Percentiles rank a stretch among this genome's conserved stretches.
These are phyloP conservation scores for Carettochelys insculpta DNA, from an alignment of 2,113 vertebrate species.

Conservation along the genomic window DNA sequence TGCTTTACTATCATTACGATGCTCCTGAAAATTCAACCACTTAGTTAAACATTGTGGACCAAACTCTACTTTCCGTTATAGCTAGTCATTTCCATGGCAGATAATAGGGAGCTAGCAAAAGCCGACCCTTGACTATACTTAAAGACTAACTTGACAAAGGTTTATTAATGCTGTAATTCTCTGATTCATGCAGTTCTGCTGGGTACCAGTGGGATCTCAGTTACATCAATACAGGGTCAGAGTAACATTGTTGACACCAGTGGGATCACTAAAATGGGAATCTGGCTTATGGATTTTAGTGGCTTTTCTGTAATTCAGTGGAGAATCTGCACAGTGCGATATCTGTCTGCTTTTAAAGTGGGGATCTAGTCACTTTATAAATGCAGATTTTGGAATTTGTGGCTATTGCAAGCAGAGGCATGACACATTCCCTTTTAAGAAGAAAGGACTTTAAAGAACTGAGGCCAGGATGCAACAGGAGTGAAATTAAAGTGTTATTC, in stretches of 20 bases:
- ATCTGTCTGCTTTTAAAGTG: not conserved
- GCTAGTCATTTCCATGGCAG: not conserved
- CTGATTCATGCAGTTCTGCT: not conserved
- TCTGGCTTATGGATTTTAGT: not conserved
- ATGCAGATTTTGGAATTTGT: not conserved
- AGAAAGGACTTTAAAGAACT: not conserved
- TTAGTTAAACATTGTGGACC: not conserved
- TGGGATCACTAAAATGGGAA: not conserved
- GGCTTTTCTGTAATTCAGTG: not conserved
- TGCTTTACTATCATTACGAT: not conserved
- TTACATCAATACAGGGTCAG: not conserved
- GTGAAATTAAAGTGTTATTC: conserved; percentile 10
- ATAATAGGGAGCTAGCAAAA: not conserved
- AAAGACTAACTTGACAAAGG: not conserved
- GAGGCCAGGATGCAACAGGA: too few relatives aligned
- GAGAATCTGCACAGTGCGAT: not conserved
- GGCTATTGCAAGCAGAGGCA: not conserved
- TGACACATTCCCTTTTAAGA: not conserved
- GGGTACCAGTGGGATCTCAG: not conserved
- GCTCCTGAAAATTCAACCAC: not conserved
- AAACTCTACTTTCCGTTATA: not conserved
- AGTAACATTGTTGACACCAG: not conserved
- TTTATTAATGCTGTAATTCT: not conserved
- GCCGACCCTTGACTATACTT: not conserved
- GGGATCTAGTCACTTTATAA: not conserved